phyloP scores from a whole-genome alignment of 2,113 vertebrate species.

The Zapornia atra region DNA sequence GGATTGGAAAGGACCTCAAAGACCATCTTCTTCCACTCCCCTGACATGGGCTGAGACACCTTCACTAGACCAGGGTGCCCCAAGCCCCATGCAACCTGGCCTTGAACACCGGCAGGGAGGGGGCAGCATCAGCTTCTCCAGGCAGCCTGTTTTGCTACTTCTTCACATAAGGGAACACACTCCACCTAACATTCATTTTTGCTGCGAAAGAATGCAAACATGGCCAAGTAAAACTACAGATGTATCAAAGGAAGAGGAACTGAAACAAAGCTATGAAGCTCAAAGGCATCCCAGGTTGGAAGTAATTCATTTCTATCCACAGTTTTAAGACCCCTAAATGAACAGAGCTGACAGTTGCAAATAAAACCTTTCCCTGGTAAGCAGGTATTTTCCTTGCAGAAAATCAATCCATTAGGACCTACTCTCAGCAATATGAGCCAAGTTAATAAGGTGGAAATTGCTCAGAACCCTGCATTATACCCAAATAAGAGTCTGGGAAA shows the following conservation, averaged over 20 bases:
- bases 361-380: not conserved
- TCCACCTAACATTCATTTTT: not conserved
- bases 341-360: not conserved
- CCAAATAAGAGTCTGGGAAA: not conserved
- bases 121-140: too few species aligned
- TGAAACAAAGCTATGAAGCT: not conserved
- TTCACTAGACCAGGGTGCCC: too few species aligned
- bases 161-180: not conserved
- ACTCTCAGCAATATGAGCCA: not conserved
- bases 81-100: too few species aligned
- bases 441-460: not conserved
- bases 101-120: too few species aligned
- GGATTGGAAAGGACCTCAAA: too few species aligned
- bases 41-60: too few species aligned
- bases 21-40: too few species aligned
- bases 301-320: not conserved
- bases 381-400: not conserved
- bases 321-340: not conserved
- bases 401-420: not conserved
- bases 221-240: not conserved
- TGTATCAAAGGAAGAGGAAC: not conserved
- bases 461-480: not conserved
- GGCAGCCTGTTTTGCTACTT: not conserved
- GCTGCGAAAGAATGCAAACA: not conserved
- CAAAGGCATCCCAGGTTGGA: not conserved